A percentile compares a stretch with the other conserved stretches of the same genome.
These are phyloP conservation scores for Nomada ruficornis DNA, from an alignment of 2,888 invertebrate genomes.

Conservation along the genomic window DNA sequence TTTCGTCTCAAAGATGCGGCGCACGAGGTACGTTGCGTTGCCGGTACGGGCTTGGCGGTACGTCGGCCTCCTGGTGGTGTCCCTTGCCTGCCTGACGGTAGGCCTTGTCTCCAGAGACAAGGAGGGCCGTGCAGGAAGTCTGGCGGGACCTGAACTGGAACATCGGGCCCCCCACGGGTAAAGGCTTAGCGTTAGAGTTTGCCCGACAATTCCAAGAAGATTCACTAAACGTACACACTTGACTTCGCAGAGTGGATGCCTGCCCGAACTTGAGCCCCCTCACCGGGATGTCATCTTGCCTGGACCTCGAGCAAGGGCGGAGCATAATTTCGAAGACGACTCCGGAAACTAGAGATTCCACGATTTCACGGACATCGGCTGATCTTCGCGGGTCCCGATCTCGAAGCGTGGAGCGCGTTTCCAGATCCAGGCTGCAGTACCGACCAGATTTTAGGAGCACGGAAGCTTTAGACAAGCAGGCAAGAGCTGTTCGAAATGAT, in stretches of 20 bases:
- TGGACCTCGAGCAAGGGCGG: conserved; percentile 21
- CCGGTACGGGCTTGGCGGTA: conserved; percentile 82
- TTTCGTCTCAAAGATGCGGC: conserved; percentile 71
- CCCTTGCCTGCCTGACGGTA: conserved; percentile 80
- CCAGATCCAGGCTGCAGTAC: conserved; percentile 8
- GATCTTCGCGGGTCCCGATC: conserved; percentile 40
- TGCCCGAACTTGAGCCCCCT: conserved; percentile 76
- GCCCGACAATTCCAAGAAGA: too few species aligned
- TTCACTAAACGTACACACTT: background rate
- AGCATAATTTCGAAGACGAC: conserved; percentile 1
- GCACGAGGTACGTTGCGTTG: conserved; percentile 79
- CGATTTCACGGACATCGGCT: background rate
- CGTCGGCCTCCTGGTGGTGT: conserved; percentile 79
- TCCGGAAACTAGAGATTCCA: background rate
- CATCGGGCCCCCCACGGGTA: conserved; percentile 81
- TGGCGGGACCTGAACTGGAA: conserved; percentile 80
- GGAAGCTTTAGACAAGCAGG: background rate
- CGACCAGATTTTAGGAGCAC: conserved; percentile 3
- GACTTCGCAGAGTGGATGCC: conserved; percentile 75
- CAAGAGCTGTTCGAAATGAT: background rate
- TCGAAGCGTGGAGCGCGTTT: conserved; percentile 40
- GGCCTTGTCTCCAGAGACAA: conserved; percentile 80
- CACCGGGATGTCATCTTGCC: conserved; percentile 35
- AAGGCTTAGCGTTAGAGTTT: conserved; percentile 36
- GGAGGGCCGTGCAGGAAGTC: conserved; percentile 80